These are phyloP conservation scores for Ceyx margarethae DNA, from an alignment of 2,113 vertebrate species.

Conservation along the genomic window DNA sequence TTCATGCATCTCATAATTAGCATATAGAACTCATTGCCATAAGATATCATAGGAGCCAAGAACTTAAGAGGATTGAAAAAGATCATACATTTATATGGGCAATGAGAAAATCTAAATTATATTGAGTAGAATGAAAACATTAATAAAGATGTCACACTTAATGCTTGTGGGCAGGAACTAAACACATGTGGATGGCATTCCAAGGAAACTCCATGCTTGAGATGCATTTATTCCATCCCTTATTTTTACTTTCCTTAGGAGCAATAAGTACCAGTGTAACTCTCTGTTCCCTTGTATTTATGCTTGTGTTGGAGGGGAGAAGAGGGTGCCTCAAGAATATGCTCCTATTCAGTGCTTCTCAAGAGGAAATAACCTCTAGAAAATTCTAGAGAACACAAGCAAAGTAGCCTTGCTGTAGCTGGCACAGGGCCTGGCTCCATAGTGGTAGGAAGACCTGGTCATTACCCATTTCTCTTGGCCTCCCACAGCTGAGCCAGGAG, in stretches of 20 bases:
- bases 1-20: not conserved
- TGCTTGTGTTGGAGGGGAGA: not conserved
- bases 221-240: not conserved
- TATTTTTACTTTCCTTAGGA: not conserved
- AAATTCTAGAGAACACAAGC: not conserved
- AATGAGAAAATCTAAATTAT: constrained; percentile 1
- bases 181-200: not conserved
- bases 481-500: not conserved
- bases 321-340: not conserved
- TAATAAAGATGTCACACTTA: not conserved
- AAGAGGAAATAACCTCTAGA: not conserved
- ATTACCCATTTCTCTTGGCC: not conserved
- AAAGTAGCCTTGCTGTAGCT: not conserved
- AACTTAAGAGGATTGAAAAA: constrained; percentile 9
- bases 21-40: not conserved
- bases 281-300: not conserved
- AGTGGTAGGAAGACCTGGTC: not conserved
- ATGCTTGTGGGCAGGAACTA: not conserved
- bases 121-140: not conserved
- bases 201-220: not conserved
- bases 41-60: not conserved
- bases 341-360: not conserved
- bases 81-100: not conserved
- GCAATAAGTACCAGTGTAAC: not conserved
- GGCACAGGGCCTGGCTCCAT: not conserved